These are phyloP conservation scores for Cacoxenus indagator DNA, from an alignment of 2,888 invertebrate species.

Conservation along the genomic window DNA sequence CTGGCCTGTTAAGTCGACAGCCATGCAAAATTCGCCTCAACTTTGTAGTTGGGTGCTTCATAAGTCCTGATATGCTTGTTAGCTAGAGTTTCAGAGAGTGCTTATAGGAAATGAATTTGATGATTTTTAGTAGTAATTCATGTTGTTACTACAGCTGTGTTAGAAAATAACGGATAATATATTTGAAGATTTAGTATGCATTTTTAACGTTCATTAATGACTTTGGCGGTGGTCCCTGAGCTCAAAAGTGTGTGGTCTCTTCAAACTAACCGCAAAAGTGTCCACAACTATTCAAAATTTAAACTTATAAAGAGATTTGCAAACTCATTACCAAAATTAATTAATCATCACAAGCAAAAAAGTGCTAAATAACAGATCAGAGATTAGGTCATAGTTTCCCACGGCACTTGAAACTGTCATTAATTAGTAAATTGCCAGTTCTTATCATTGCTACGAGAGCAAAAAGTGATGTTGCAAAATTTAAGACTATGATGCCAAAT, in stretches of 20 bases:
- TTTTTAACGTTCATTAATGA: neutral
- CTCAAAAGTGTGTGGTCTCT: constrained; percentile 48
- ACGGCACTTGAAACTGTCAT: constrained; percentile 45
- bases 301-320: constrained; percentile 33
- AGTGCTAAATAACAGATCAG: constrained; percentile 1
- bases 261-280: constrained; percentile 42
- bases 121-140: neutral
- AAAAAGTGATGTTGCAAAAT: constrained; percentile 34
- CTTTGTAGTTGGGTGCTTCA: neutral
- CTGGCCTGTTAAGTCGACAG: constrained; percentile 5
- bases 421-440: constrained; percentile 42
- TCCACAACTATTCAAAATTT: neutral
- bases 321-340: constrained; percentile 42
- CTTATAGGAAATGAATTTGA: neutral
- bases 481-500: constrained; percentile 11
- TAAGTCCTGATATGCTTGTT: neutral
- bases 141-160: too few relatives aligned
- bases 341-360: constrained; percentile 48
- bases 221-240: constrained; percentile 8
- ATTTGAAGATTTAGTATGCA: neutral
- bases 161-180: too few relatives aligned
- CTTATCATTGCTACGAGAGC: constrained; percentile 11
- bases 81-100: neutral
- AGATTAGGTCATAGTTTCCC: constrained; percentile 44
- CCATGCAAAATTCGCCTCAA: neutral